These are phyloP conservation scores for Drosophila nebulosa DNA, from an alignment of 1,140 invertebrate genomes.

Conservation along the genomic window DNA sequence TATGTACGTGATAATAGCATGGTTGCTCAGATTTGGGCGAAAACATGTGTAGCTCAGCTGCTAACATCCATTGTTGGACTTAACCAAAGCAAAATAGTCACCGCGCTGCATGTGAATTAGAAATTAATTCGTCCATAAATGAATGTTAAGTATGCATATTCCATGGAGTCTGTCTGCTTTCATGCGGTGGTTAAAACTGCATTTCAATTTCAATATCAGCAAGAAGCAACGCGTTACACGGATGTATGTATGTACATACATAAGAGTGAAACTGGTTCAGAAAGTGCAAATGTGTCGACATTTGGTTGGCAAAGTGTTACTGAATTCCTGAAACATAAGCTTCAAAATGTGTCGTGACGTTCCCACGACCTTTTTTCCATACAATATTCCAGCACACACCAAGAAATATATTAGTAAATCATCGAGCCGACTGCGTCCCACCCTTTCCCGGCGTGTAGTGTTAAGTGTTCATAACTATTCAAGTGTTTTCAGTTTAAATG, in stretches of 20 bases:
- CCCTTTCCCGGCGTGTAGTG: not conserved
- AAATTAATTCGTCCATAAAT: conserved; percentile 73
- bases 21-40: conserved; percentile 70
- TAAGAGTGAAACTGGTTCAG: not conserved
- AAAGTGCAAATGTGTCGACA: not conserved
- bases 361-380: conserved; percentile 65
- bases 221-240: not conserved
- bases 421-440: not conserved
- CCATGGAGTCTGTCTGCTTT: not conserved
- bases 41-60: conserved; percentile 79
- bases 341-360: conserved; percentile 43
- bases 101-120: conserved; percentile 74
- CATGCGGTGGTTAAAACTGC: not conserved
- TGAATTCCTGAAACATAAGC: conserved; percentile 46
- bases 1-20: conserved; percentile 68
- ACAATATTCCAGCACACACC: not conserved
- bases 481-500: too few species aligned
- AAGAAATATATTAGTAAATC: not conserved
- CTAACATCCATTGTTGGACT: conserved; percentile 59
- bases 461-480: not conserved
- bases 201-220: not conserved
- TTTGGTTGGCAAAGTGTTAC: conserved; percentile 16
- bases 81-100: conserved; percentile 31
- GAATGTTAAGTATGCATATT: conserved; percentile 27
- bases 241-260: not conserved